Percentiles rank a stretch among this genome's conserved stretches.
These are phyloP conservation scores for Taphrorychus bicolor DNA, from an alignment of 2,888 invertebrate species.

Conservation along the genomic window DNA sequence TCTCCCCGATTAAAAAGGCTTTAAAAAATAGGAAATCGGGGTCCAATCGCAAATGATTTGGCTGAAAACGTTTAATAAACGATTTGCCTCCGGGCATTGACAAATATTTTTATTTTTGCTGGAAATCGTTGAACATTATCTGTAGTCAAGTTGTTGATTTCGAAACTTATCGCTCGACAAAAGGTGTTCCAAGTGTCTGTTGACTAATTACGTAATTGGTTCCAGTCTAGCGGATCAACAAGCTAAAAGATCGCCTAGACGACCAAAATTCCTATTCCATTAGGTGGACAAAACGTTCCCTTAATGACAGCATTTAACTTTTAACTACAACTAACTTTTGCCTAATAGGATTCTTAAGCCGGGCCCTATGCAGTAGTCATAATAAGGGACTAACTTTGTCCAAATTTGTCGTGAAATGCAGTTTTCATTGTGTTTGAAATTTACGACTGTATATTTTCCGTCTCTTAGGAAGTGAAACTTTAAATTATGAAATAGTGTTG, in stretches of 20 bases:
- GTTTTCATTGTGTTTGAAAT: conserved; percentile 30
- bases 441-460: conserved; percentile 22
- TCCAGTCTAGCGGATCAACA: not conserved
- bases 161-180: not conserved
- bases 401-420: conserved; percentile 33
- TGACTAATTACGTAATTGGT: not conserved
- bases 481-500: conserved; percentile 31
- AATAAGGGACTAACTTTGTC: conserved; percentile 28
- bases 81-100: not conserved
- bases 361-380: conserved; percentile 17
- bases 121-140: not conserved
- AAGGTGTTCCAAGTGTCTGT: not conserved
- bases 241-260: not conserved
- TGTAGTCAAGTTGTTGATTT: not conserved
- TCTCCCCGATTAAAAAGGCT: not conserved
- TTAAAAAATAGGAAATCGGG: not conserved
- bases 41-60: not conserved
- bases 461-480: conserved; percentile 21
- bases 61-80: not conserved
- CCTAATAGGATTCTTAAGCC: conserved; percentile 14
- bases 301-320: conserved; percentile 14
- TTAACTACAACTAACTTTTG: conserved; percentile 17
- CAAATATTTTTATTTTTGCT: not conserved
- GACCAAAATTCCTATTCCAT: not conserved
- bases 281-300: conserved; percentile 2